Evolutionary conservation across 2,113 vertebrate genomes (phyloP).

Genomic region (Tachysurus vachellii): DNA sequence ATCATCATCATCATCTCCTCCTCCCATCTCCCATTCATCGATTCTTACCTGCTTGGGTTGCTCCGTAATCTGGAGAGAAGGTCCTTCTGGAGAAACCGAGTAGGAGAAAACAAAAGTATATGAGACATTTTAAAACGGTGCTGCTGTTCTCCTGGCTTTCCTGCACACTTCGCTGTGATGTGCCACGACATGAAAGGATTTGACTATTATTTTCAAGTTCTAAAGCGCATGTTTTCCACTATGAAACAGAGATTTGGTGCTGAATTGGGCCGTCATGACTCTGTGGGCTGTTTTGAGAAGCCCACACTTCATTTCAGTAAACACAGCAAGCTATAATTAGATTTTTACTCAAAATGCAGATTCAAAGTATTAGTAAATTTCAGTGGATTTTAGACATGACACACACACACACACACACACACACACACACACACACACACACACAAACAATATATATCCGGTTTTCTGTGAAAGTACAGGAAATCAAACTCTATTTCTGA

Average conservation of each 20-base stretch:
- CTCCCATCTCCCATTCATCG: neutral
- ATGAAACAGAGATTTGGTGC: neutral
- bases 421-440: neutral
- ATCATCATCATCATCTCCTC: no score
- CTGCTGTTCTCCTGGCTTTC: neutral
- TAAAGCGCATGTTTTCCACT: neutral
- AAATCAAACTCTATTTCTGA: neutral
- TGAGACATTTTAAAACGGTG: neutral
- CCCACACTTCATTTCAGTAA: conserved; percentile 1
- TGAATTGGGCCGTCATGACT: neutral
- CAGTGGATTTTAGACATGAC: neutral
- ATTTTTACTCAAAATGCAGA: conserved; percentile 1
- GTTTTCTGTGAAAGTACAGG: neutral
- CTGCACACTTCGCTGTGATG: neutral
- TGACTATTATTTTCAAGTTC: neutral
- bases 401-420: neutral
- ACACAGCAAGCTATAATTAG: neutral
- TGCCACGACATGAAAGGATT: neutral
- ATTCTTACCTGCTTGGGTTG: conserved; percentile 87
- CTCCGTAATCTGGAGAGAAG: conserved; percentile 82
- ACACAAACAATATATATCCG: neutral
- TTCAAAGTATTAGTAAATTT: no score
- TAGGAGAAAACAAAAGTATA: conserved; percentile 29
- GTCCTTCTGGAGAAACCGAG: conserved; percentile 76
- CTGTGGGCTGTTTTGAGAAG: conserved; percentile 8